Conservation (phyloP, 37 sponge, comb jelly and placozoan species). For the Beroe forskalii region DNA sequence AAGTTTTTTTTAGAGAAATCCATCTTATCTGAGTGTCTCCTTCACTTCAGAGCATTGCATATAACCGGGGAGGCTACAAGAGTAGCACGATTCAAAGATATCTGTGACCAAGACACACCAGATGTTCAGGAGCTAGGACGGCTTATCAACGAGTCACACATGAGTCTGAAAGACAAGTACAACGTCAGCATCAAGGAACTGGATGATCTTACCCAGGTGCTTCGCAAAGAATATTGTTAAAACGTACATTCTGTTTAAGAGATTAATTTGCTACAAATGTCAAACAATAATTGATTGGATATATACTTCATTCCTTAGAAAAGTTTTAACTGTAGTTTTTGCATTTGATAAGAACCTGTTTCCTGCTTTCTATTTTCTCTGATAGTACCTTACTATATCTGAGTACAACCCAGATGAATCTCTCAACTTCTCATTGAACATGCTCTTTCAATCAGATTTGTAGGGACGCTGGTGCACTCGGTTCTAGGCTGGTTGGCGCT, state of each 20-base stretch:
- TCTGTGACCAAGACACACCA: constrained; percentile 63
- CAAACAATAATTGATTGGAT: no score
- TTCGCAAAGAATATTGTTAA: no score
- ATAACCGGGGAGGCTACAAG: constrained; percentile 83
- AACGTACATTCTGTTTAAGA: no score
- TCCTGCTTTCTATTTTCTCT: no score
- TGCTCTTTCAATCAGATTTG: neutral
- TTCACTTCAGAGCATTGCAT: constrained; percentile 75
- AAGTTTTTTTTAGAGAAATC: no score
- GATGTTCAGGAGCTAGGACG: constrained; percentile 73
- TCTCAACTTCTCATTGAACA: no score
- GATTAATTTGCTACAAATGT: no score
- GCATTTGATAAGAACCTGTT: no score
- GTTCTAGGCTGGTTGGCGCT: constrained; percentile 93
- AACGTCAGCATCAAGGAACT: constrained; percentile 86
- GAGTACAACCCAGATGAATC: no score
- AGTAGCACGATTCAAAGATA: constrained; percentile 73
- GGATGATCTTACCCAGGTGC: constrained; percentile 75
- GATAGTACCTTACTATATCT: no score
- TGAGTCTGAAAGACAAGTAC: constrained; percentile 81
- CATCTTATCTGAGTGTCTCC: neutral
- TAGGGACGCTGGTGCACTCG: constrained; percentile 77
- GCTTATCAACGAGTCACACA: constrained; percentile 90
- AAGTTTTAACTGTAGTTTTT: no score
- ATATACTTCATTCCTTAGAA: no score